Base-by-base conservation (phyloP, 2,888 invertebrate genomes). In the Ennomos erosarius region DNA sequence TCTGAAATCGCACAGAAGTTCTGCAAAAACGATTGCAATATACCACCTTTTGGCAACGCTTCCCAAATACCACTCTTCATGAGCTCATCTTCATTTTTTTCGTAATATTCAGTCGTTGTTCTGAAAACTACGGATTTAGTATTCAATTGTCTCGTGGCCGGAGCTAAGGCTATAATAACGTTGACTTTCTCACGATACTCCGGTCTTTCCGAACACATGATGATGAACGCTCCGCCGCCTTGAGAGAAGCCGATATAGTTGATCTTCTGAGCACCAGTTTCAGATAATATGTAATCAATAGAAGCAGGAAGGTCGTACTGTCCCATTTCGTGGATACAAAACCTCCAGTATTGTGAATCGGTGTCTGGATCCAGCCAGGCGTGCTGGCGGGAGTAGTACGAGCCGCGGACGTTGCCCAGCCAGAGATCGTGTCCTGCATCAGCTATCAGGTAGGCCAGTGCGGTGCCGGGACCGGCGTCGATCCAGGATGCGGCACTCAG, bases 141-240 rank as follows among this genome's bases (percentile, higher is more conserved):
- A 71, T 92, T 71, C 54, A 88, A 72, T 81, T 93, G 82, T 9
- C 88, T 80, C 0, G 83, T 52, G 0, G 96, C 94, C 0, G 96
- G 96, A 0, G 95, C 95, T 51, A 96, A 68, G 0, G 93, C 93
- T 60, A 95, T 93, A 80, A 94, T 88, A 0, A 73, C 60, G 0
- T 70, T 74, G 12, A 81, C 67, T 57, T 79, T 81, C 3, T 55
- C 64, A 46, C 80, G 79, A 51, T 80, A 80, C 55, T 73, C 74
- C 0, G 75, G 72, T 36, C 57, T 64, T 44, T 74, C 71, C 1
- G 77, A 60, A 39, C 78, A 75, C 10, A 81, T 68, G 4, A 75
- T 39, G 10, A 78, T 38, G 4, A 74, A 51, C 26, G 68, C 44
- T 4, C 54, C 33, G 0, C 64, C 71, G 8, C 79, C 82, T 65